phyloP scores from a whole-genome alignment of 2,797 vertebrate species.

The Microctenopoma lineatum region DNA sequence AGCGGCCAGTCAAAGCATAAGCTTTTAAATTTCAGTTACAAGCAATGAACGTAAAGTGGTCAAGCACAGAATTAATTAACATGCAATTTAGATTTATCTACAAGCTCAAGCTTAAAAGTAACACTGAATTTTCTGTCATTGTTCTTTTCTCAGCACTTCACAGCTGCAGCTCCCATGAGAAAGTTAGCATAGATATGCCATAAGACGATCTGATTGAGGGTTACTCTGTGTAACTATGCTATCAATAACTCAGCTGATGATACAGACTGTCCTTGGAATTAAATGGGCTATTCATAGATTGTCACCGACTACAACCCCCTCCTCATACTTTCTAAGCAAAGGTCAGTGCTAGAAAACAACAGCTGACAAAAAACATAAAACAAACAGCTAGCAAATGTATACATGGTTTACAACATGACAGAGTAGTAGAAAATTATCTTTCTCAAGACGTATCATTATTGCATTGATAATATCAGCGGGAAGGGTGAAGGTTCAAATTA shows the following conservation, averaged over 20 bases:
- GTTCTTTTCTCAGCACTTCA: neutral
- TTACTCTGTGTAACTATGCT: slow-evolving; percentile 33
- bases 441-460: slow-evolving; percentile 17
- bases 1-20: neutral
- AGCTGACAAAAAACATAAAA: neutral
- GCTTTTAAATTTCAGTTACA: neutral
- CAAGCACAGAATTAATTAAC: neutral
- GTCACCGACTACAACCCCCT: slow-evolving; percentile 9
- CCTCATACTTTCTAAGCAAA: slow-evolving; percentile 21
- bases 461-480: slow-evolving; percentile 18
- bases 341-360: slow-evolving; percentile 25
- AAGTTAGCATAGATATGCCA: slow-evolving; percentile 27
- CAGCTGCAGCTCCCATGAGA: neutral
- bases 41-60: neutral
- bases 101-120: neutral
- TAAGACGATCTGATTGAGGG: slow-evolving; percentile 57
- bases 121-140: neutral
- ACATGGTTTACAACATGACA: slow-evolving; percentile 13
- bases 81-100: neutral
- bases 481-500: slow-evolving; percentile 28
- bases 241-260: slow-evolving; percentile 36
- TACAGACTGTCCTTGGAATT: slow-evolving; percentile 42
- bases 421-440: slow-evolving; percentile 9
- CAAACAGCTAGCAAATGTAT: slow-evolving; percentile 21
- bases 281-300: slow-evolving; percentile 34